Base-by-base conservation (phyloP, 1,140 invertebrate species). In the Oryctes rhinoceros region DNA sequence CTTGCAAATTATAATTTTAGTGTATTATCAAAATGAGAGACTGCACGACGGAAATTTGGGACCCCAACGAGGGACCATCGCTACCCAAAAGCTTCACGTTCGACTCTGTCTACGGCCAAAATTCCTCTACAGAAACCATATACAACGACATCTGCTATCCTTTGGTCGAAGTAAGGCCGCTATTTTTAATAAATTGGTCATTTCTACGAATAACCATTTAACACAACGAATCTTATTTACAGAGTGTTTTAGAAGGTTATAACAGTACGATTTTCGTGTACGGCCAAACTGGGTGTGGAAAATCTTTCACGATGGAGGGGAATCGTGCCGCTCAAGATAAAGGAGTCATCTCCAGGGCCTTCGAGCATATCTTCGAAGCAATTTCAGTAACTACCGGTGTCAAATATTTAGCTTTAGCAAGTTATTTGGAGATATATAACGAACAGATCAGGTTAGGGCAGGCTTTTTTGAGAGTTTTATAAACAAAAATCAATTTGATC, bases 201-300 rank as follows among this genome's bases (percentile, higher is more conserved):
- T n/a, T n/a, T n/a, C n/a, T n/a, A n/a, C n/a, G n/a, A 59, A 59
- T n/a, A 59, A 15, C 4, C 53, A 59, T n/a, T n/a, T n/a, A n/a
- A 20, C 53, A 11, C 13, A 59, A 4, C 11, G 4, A 15, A n/a
- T 11, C 3, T 10, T n/a, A 67, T 67, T 18, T 24, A 10, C 13
- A 98, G 74, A 96, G 96, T 80, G 97, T 99, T 0, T 90, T 99
- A 0, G 93, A 94, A 83, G 97, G 97, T 0, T 99, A 98, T 87
- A 99, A 98, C 88, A 97, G 97, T 4, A 99, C 97, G 0, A 97
- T 99, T 30, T 96, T 99, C 88, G 97, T 97, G 0, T 99, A 99
- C 87, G 97, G 97, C 0, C 97, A 98, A 88, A 98, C 97, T 0
- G 97, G 97, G n/a, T 98, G 96, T 1, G 97, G 97, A 0, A 99